Evolutionary conservation across 2,797 vertebrate species (phyloP), one percentile per base, ranked within the genome.

Genomic region (Atherinosoma microstoma): DNA sequence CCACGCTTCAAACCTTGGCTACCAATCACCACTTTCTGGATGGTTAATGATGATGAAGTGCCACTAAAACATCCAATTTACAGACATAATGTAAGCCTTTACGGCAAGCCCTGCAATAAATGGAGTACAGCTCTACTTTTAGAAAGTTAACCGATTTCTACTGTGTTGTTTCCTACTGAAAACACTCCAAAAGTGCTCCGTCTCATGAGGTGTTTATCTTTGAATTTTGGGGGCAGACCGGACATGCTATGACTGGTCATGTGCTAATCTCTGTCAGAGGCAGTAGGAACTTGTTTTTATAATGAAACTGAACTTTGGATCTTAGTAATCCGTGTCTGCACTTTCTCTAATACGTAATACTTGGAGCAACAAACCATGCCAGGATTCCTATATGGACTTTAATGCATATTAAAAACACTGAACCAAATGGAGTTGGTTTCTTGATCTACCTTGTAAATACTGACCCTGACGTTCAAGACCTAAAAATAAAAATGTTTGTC

Each of bases 31-130:
- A 40, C 65, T 78, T 73, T 73, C 45, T 64, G 74, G 58, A 53
- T 53, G 32, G 56, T 57, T 70, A 84, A 83, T 65, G 65, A 75
- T 78, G 77, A 88, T 68, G 9, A 64, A 64, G 64, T 64, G 34
- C 27, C 53, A 65, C 45, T 65, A 57, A 80, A 73, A 74, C 60
- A 2, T 27, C 49, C 20, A 32, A 2, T n/a, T 15, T 58, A 40
- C 57, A 56, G 61, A 42, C 16, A 13, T 32, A 51, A 40, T 42
- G 58, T 7, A 7, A 36, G 20, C 18, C 49, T 68, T 64, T 29
- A 74, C 30, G 36, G 63, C 70, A 6, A 62, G 16, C 22, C 7
- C 30, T 32, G 30, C 30, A 32, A 32, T 32, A 32, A 32, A 32
- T 32, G 30, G 45, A 20, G 18, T n/a, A 49, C 20, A 49, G 47